Conservation (phyloP, 2,797 vertebrate species). For the Pelodytes ibericus region DNA sequence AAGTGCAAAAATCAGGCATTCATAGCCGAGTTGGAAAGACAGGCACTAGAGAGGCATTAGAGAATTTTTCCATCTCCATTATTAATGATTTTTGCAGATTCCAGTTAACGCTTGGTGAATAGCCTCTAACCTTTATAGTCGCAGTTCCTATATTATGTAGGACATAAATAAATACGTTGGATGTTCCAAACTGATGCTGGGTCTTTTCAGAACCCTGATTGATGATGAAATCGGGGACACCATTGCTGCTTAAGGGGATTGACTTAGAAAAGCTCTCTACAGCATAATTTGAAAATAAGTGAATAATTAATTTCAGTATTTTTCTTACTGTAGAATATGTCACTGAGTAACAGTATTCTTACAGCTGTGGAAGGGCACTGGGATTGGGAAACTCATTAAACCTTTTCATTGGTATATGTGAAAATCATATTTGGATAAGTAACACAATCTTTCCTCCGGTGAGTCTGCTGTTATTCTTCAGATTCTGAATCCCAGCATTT, state of each 20-base stretch:
- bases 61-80: too few relatives aligned
- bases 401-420: not conserved
- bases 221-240: too few relatives aligned
- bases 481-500: not conserved
- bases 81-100: too few relatives aligned
- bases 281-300: not conserved
- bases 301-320: not conserved
- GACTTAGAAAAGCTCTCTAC: not conserved
- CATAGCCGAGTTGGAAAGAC: too few relatives aligned
- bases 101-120: too few relatives aligned
- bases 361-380: not conserved
- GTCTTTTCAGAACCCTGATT: too few relatives aligned
- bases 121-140: too few relatives aligned
- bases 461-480: slow-evolving; percentile 16
- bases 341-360: not conserved
- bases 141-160: too few relatives aligned
- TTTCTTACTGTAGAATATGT: not conserved
- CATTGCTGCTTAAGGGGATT: not conserved
- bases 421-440: slow-evolving; percentile 4
- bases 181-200: too few relatives aligned
- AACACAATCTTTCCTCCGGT: slow-evolving; percentile 14
- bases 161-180: too few relatives aligned
- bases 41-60: too few relatives aligned
- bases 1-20: too few relatives aligned
- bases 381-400: slow-evolving; percentile 7